Percentiles rank a stretch among this genome's conserved stretches.
These are phyloP conservation scores for Rachycentron canadum DNA, from an alignment of 2,797 vertebrate genomes.

Conservation along the genomic window DNA sequence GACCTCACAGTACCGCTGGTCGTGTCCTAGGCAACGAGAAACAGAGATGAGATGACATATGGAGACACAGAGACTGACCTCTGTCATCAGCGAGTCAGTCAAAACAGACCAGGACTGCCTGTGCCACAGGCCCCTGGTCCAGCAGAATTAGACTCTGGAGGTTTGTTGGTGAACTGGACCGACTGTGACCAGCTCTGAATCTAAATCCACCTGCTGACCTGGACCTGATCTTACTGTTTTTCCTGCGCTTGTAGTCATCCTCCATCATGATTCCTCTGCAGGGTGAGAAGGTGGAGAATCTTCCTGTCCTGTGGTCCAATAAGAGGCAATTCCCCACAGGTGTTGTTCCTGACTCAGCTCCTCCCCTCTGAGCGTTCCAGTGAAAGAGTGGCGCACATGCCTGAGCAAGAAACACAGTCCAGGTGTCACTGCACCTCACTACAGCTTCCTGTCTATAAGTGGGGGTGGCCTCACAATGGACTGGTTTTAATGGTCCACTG, in stretches of 20 bases:
- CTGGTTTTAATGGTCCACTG: neutral
- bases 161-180: neutral
- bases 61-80: neutral
- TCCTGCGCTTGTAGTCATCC: neutral
- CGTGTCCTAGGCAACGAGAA: slow-evolving; percentile 30
- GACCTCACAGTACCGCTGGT: slow-evolving; percentile 56
- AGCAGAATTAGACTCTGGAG: neutral
- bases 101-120: too few species aligned
- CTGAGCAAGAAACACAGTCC: slow-evolving; percentile 9
- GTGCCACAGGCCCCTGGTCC: neutral
- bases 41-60: neutral
- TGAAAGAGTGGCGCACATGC: slow-evolving; percentile 51
- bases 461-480: neutral
- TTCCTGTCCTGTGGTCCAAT: slow-evolving; percentile 33
- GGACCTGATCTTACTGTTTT: slow-evolving; percentile 13
- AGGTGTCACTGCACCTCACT: neutral
- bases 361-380: slow-evolving; percentile 14
- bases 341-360: slow-evolving; percentile 48
- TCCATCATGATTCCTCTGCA: slow-evolving; percentile 46
- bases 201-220: neutral
- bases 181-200: neutral
- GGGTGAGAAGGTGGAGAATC: slow-evolving; percentile 33
- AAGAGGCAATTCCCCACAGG: slow-evolving; percentile 57
- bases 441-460: neutral
- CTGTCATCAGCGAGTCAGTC: neutral